Evolutionary conservation across 2,888 invertebrate species (phyloP), one percentile per base, ranked within the genome.

Genomic region (Netelia fuscicornis): DNA sequence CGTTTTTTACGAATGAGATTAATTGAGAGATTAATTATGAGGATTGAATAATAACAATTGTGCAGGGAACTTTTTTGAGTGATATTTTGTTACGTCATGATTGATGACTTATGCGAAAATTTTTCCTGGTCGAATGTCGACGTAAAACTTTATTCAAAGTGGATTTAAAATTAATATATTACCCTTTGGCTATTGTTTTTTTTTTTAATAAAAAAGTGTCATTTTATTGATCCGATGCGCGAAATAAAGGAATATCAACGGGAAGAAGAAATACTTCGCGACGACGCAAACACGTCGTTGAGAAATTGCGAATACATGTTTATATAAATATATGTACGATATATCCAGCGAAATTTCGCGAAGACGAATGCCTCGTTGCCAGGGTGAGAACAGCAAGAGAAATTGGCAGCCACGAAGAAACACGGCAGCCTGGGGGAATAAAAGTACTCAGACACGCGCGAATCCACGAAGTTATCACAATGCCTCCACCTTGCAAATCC

Each of bases 381-480:
- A 58, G 17, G 58, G 58, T 9, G 58, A 58, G 23, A 10, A 58
- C 20, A 58, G 20, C 58, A 58, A 3, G 30, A 5, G 6, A 30
- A 30, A 30, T 30, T 30, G 30, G 48, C 58, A 58, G 58, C 11
- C 48, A 48, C 13, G 6, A 10, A 48, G 56, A 56, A 17, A n/a
- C 11, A 5, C 42, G 75, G 68, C 85, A 74, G 81, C 87, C 86
- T 77, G 78, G 64, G 77, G 87, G 80, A 79, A 87, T 80, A 83
- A 87, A 81, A 86, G 83, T 85, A 86, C 83, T 83, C 87, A 82
- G 82, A 71, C 68, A 71, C 37, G 64, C 77, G 72, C 25, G 68
- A 75, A 82, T 81, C 67, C 62, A 68, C 65, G 77, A 78, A 86
- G 85, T 87, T 84, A 87, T 87, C 86, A 82, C 75, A 72, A 81